Evolutionary conservation across 2,888 invertebrate genomes (phyloP).

Genomic region (Dyspetes luteomarginatus): DNA sequence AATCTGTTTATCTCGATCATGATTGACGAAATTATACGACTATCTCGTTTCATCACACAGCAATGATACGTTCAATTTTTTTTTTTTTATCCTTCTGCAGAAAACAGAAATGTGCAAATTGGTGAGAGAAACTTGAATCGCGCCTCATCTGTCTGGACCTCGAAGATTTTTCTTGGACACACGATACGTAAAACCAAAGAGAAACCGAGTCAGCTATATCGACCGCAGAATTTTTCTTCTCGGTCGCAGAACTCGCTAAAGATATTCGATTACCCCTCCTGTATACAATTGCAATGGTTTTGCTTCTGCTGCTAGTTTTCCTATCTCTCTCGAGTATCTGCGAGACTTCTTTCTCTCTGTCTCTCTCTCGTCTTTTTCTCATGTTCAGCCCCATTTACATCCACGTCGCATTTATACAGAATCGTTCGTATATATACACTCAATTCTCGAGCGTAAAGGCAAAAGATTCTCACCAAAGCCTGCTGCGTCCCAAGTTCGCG

Average conservation of each 20-base stretch:
- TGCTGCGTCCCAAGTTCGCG: slow-evolving; percentile 14
- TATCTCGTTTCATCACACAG: too few relatives aligned
- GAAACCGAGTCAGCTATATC: slow-evolving; percentile 57
- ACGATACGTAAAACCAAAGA: slow-evolving; percentile 69
- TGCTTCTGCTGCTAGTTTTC: slow-evolving; percentile 12
- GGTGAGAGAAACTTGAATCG: background rate
- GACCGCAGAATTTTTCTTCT: slow-evolving; percentile 73
- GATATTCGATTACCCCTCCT: slow-evolving; percentile 72
- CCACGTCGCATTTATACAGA: slow-evolving; percentile 18
- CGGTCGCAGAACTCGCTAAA: slow-evolving; percentile 56
- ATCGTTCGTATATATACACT: background rate
- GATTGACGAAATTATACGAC: too few relatives aligned
- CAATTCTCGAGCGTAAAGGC: slow-evolving; percentile 9
- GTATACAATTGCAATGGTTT: slow-evolving; percentile 70
- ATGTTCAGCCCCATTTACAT: slow-evolving; percentile 53
- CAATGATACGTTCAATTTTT: slow-evolving; percentile 7
- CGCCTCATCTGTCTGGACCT: slow-evolving; percentile 39
- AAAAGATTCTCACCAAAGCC: slow-evolving; percentile 28
- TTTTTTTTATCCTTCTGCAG: background rate
- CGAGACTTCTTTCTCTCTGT: background rate
- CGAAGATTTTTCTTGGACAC: slow-evolving; percentile 65
- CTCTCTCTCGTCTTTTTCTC: slow-evolving; percentile 8
- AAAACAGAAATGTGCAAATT: too few relatives aligned
- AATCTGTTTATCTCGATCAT: too few relatives aligned
- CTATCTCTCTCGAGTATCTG: background rate